Base-by-base conservation (phyloP, 2,113 vertebrate genomes). In the Corythoichthys intestinalis region DNA sequence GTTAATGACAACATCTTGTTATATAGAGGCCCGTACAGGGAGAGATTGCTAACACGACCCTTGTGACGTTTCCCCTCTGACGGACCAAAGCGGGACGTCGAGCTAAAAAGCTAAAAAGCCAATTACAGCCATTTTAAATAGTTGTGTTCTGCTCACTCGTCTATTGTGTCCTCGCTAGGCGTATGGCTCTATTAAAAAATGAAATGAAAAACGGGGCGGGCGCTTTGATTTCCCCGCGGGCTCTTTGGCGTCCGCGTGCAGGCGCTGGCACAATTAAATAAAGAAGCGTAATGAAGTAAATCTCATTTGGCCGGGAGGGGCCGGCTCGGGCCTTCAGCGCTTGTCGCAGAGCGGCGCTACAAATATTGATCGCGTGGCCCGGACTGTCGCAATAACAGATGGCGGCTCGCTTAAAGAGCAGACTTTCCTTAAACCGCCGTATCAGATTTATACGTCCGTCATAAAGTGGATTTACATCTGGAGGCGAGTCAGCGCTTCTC, bases 261-360 rank as follows among this genome's bases (percentile, higher is more conserved):
- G 63, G 67, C 41, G 2, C 77, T 70, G 65, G 52, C 77, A 68
- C 73, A 74, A 80, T 85, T 78, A 73, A 66, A 83, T 80, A 70
- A 76, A 78, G 75, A 73, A 66, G 68, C n/a, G 70, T 81, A 81
- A 81, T 79, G 72, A 79, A 85, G 76, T 81, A 83, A 81, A 84
- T 83, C 80, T 83, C 74, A 81, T 86, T 84, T 77, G 73, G 70
- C 70, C 65, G 60, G 4, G 64, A 69, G 79, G 72, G 41, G 6
- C 9, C 4, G 68, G 70, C 61, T 53, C 47, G 64, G 77, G 59
- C 75, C 65, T 79, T 86, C 79, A 78, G 76, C 75, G 75, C 67
- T 73, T 79, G 82, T 82, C 73, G 34, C 82, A 79, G 68, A 77
- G 72, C 54, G 76, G 65, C 9, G 39, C 76, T 73, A 14, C 74